A percentile compares a stretch with the other conserved stretches of the same genome.
phyloP scores from a whole-genome alignment of 23 tunicate genomes.

The Trididemnum miniatum region DNA sequence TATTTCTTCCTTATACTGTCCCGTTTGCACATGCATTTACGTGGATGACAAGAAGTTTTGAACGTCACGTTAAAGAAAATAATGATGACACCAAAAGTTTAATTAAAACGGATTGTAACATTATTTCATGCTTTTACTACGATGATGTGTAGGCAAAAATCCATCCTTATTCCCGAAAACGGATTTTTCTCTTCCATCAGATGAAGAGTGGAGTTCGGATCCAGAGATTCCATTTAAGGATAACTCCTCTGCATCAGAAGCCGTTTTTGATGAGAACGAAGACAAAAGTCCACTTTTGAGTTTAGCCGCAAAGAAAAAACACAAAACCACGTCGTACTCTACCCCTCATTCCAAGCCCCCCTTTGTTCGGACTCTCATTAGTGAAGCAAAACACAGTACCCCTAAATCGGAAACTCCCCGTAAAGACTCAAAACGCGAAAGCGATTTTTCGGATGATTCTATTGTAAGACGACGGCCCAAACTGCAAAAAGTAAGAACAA shows the following conservation, averaged over 20 bases:
- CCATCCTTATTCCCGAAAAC: no score
- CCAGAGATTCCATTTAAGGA: neutral
- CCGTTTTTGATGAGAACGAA: neutral
- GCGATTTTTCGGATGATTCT: neutral
- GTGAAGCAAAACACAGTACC: conserved; percentile 32
- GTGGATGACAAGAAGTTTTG: no score
- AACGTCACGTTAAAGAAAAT: no score
- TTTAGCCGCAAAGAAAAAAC: conserved; percentile 2
- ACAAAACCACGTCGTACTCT: neutral
- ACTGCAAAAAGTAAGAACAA: neutral
- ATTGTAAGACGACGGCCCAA: neutral
- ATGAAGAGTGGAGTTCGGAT: neutral
- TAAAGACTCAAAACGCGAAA: neutral
- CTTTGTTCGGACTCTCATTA: neutral
- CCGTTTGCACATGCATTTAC: no score
- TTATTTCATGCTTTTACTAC: no score
- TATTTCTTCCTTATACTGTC: no score
- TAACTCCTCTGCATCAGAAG: neutral
- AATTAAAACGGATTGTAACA: no score
- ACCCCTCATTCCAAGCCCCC: neutral
- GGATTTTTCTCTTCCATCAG: no score
- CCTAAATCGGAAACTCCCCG: conserved; percentile 24
- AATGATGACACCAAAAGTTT: no score
- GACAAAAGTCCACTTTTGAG: conserved; percentile 1
- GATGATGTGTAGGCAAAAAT: no score